Base-by-base conservation (phyloP, 2,797 vertebrate species). In the Somateria mollissima region DNA sequence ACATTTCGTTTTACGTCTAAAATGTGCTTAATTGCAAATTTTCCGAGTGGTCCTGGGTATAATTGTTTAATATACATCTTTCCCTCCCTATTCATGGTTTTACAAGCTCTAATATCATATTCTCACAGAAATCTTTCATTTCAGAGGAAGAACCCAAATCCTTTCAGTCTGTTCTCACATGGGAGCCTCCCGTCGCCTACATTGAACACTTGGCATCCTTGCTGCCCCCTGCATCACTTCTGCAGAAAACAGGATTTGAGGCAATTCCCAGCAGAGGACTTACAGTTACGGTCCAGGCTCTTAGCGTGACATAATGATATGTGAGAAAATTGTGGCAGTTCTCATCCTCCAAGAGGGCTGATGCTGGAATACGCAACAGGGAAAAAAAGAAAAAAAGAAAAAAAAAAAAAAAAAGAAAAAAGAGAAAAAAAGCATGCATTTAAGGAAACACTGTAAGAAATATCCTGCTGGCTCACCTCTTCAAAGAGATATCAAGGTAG, bases 21-120 rank as follows among this genome's bases (percentile, higher is more conserved):
- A 88, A 51, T 72, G 28, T 61, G 45, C 32, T 84, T 81, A 89
- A 73, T 8, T 70, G 65, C 24, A 54, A 60, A 36, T 43, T 95
- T 89, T 85, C 7, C 0, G n/a, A 6, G 0, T 61, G 32, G 28
- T 84, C 20, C 56, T 49, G 64, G 14, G 20, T 85, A 47, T 17
- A 57, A 70, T 22, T 53, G 12, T 47, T 94, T 87, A 87, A 91
- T 82, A 87, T 67, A 87, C 49, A n/a, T 73, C 43, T 91, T 83
- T 74, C 13, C 11, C 32, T 85, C 54, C 27, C 71, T 83, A n/a
- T 74, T 92, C 15, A 25, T 37, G 13, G 14, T 49, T 93, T 91
- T 93, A 80, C 15, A 85, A 15, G 36, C n/a, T 74, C 30, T 89
- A 67, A 80, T 89, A 75, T 53, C 14, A 11, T 49, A 64, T 75